phyloP scores from a whole-genome alignment of 1,140 invertebrate genomes.

The Antheraea mylitta region DNA sequence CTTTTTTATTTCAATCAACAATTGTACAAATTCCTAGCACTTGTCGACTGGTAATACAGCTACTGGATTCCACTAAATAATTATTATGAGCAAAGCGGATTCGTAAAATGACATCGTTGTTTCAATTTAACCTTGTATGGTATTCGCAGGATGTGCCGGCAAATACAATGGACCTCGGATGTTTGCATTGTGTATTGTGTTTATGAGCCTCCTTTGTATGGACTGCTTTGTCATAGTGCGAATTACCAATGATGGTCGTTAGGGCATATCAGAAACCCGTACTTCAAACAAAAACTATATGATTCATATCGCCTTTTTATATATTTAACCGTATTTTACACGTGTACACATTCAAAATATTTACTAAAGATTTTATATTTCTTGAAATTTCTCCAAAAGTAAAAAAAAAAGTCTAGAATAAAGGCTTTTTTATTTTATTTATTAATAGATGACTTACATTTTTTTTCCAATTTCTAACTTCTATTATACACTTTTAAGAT shows the following conservation, averaged over 20 bases:
- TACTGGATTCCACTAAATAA: background rate
- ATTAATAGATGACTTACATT: no score
- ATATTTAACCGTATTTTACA: no score
- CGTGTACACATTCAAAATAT: no score
- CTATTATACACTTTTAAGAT: no score
- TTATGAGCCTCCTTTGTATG: slow-evolving; percentile 1
- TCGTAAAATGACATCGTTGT: slow-evolving; percentile 9
- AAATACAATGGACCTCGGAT: slow-evolving; percentile 11
- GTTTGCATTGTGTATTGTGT: slow-evolving; percentile 7
- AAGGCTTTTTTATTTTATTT: no score
- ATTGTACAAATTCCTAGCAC: background rate
- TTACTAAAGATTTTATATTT: no score
- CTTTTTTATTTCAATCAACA: background rate
- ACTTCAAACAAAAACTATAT: background rate
- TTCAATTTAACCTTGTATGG: slow-evolving; percentile 8
- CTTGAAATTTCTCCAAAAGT: no score
- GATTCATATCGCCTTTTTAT: no score
- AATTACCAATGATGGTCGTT: slow-evolving; percentile 2
- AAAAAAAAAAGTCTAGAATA: no score
- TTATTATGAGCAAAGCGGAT: slow-evolving; percentile 1
- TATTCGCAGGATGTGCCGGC: slow-evolving; percentile 12
- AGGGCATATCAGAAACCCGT: background rate
- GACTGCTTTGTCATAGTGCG: slow-evolving; percentile 2
- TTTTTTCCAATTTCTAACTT: no score
- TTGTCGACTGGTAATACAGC: background rate